A percentile compares a stretch with the other conserved stretches of the same genome.
These are phyloP conservation scores for Phocoena phocoena DNA, from an alignment of 2,113 vertebrate species.

Conservation along the genomic window DNA sequence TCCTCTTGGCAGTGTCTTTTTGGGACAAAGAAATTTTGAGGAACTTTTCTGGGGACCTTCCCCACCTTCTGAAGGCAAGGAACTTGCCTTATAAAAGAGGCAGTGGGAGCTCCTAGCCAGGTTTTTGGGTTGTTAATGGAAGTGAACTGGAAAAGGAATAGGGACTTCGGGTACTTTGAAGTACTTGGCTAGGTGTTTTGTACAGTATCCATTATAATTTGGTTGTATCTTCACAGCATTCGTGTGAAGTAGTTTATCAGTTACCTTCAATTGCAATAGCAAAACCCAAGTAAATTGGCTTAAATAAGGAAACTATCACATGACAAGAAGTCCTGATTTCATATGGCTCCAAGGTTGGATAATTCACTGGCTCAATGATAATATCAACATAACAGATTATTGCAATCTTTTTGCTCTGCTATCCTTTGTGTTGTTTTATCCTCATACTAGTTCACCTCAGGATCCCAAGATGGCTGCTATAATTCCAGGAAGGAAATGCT, in stretches of 20 bases:
- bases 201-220: neutral
- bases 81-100: neutral
- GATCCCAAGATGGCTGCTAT: neutral
- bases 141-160: neutral
- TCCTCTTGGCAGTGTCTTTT: neutral
- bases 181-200: neutral
- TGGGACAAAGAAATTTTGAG: neutral
- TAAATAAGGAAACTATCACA: neutral
- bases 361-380: neutral
- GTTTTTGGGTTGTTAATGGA: neutral
- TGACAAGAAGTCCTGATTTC: slow-evolving; percentile 17
- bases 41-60: neutral
- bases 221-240: slow-evolving; percentile 8
- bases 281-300: slow-evolving; percentile 19
- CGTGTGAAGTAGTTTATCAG: neutral
- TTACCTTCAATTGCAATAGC: slow-evolving; percentile 33
- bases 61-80: neutral
- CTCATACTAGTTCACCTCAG: neutral
- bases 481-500: slow-evolving; percentile 27
- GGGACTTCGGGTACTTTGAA: neutral
- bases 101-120: neutral
- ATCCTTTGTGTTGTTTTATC: neutral
- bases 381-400: neutral
- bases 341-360: neutral
- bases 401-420: neutral